These are phyloP conservation scores for Lobophora halterata DNA, from an alignment of 2,888 invertebrate genomes.

Conservation along the genomic window DNA sequence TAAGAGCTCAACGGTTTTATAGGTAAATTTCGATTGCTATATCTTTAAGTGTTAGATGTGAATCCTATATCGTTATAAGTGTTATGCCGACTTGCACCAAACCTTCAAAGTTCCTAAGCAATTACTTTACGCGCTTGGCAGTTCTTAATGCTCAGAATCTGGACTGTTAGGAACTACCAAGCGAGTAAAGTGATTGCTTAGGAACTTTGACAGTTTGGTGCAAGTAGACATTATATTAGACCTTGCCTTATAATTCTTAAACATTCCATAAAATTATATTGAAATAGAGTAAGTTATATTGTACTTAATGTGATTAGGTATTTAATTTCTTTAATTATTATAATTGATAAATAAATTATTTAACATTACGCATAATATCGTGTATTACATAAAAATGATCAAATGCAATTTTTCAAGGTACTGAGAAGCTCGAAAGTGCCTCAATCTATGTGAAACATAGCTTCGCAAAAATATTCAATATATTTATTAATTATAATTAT, in stretches of 20 bases:
- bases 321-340: conserved; percentile 18
- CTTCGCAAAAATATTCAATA: conserved; percentile 39
- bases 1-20: conserved; percentile 65
- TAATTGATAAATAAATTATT: conserved; percentile 11
- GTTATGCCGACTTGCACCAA: too few species aligned
- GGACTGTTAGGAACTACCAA: too few species aligned
- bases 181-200: too few species aligned
- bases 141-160: too few species aligned
- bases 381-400: conserved; percentile 11
- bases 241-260: conserved; percentile 48
- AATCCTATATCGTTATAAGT: conserved; percentile 52
- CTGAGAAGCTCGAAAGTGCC: conserved; percentile 39
- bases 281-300: conserved; percentile 13
- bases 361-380: conserved; percentile 23
- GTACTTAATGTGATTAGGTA: conserved; percentile 17
- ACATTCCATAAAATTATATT: conserved; percentile 57
- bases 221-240: too few species aligned
- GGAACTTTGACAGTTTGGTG: too few species aligned
- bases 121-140: too few species aligned
- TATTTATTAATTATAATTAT: conserved; percentile 38
- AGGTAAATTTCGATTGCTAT: conserved; percentile 60
- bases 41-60: conserved; percentile 48
- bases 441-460: conserved; percentile 44
- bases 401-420: conserved; percentile 18
- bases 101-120: too few species aligned